These are phyloP conservation scores for Eidolon helvum DNA, from an alignment of 2,113 vertebrate genomes.

Conservation along the genomic window DNA sequence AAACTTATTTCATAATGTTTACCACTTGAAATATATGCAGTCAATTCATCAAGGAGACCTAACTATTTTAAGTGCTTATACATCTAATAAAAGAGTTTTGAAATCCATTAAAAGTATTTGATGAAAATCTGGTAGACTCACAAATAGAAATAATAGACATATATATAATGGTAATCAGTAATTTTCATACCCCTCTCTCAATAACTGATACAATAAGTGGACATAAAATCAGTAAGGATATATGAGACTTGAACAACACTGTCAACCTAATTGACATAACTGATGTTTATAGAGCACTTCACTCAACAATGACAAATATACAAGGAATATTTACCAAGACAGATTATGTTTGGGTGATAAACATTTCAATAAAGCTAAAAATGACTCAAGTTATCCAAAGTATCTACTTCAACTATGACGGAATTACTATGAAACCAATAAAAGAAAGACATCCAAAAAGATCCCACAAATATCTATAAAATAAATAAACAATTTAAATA, in stretches of 20 bases:
- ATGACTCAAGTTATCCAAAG: not conserved
- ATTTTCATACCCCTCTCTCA: not conserved
- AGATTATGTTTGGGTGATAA: not conserved
- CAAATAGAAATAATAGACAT: not conserved
- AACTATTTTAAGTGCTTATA: not conserved
- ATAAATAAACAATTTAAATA: not conserved
- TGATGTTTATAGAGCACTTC: not conserved
- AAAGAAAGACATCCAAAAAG: not conserved
- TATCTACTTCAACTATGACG: not conserved
- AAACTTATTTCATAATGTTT: not conserved
- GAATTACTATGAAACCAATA: not conserved
- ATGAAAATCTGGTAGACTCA: not conserved
- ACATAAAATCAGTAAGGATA: not conserved
- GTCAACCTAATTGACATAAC: not conserved
- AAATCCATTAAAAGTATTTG: not conserved
- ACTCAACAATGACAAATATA: not conserved
- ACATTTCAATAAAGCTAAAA: not conserved
- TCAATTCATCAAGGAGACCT: not conserved
- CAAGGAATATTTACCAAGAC: not conserved
- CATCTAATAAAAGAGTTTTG: not conserved
- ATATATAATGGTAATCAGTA: not conserved
- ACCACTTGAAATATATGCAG: not conserved
- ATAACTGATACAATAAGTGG: not conserved
- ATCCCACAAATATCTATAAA: not conserved
- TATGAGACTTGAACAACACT: not conserved